Base-by-base conservation (phyloP, 2,888 invertebrate genomes). In the Marasmarcha lunaedactyla region DNA sequence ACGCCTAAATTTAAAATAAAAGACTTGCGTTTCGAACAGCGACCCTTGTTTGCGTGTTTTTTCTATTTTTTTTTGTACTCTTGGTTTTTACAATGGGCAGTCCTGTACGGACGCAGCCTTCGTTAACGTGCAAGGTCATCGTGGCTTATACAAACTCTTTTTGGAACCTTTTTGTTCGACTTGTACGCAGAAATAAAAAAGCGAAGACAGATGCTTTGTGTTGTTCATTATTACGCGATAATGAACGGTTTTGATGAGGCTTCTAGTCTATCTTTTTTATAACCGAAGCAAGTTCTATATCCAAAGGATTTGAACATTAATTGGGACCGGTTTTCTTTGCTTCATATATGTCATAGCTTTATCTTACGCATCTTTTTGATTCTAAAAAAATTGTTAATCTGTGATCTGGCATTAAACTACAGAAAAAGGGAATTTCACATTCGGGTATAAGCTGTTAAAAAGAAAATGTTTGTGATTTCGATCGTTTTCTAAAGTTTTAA, bases 91-190 rank as follows among this genome's bases (percentile, higher is more conserved):
- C 74, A 70, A 74, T 73, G 63, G 51, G 55, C 60, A 62, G 61
- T 68, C 71, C 65, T 70, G 64, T 71, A 63, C 52, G 67, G 68
- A 60, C 58, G 63, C 65, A 77, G 76, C 77, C 79, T 79, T 79
- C 79, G 74, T 76, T 76, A 73, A 71, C 68, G 62, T 56, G 65
- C 79, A 79, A 79, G 79, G 79, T 76, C 77, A 77, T 51, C 51
- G 49, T 52, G 52, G 57, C 59, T 61, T 61, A 66, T 51, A 53
- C 55, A 49, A 50, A 52, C 51, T 43, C 11, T n/a, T 30, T 11
- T 30, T 11, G 30, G 10, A 30, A 9, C 30, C 11, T 41, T 43
- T 43, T 43, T 35, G 14, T 2, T 10, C n/a, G 30, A 30, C 30
- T 30, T 11, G 30, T 11, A 11, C 30, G 30, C 30, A 30, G 30